Conservation (phyloP, 1,140 invertebrate genomes). For the Venturia canescens region DNA sequence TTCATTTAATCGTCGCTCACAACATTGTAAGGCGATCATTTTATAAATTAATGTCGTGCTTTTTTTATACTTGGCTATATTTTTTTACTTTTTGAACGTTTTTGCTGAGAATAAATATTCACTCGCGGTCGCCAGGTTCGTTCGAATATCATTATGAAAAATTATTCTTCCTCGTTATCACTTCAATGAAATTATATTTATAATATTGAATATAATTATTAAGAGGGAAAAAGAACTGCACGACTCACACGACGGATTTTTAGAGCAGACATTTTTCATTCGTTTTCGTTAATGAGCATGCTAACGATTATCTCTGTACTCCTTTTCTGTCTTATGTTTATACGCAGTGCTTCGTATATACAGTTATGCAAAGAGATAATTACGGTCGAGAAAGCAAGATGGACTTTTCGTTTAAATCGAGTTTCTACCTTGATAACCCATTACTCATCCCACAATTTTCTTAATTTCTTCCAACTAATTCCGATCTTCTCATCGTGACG, state of each 20-base stretch:
- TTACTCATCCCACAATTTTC: slow-evolving; percentile 39
- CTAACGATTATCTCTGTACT: not conserved
- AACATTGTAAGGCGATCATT: too few species aligned
- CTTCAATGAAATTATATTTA: not conserved
- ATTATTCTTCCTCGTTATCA: too few species aligned
- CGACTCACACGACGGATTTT: not conserved
- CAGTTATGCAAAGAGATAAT: not conserved
- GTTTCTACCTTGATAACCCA: slow-evolving; percentile 44
- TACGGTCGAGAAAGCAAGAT: slow-evolving; percentile 27
- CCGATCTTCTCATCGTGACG: slow-evolving; percentile 11
- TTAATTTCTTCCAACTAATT: slow-evolving; percentile 39
- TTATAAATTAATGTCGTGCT: too few species aligned
- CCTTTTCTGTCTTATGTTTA: not conserved
- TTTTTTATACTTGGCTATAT: too few species aligned
- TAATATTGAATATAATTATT: not conserved
- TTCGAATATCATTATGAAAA: too few species aligned
- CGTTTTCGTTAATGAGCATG: not conserved
- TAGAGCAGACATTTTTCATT: not conserved
- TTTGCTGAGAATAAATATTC: too few species aligned
- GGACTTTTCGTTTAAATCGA: slow-evolving; percentile 36
- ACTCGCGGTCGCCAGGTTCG: too few species aligned
- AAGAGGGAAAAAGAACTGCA: not conserved
- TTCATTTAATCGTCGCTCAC: too few species aligned
- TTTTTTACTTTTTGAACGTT: too few species aligned
- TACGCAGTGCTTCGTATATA: not conserved